A percentile compares a stretch with the other conserved stretches of the same genome.
Evolutionary conservation across 1,140 invertebrate species (phyloP).

Genomic region (Dendroctonus ponderosae): DNA sequence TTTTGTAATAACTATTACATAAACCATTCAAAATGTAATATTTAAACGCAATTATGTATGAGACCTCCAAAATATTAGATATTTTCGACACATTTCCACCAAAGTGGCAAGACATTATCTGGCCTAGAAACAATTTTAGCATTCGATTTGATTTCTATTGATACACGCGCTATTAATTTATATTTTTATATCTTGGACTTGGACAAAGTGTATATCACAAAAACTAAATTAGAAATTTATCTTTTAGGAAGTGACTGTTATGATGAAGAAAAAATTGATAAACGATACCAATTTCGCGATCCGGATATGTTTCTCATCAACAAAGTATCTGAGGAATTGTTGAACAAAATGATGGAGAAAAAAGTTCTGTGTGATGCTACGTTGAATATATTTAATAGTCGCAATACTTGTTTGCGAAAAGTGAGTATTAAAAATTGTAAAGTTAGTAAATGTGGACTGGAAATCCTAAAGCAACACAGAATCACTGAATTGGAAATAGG

Average conservation of each 20-base stretch:
- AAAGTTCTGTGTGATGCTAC: slow-evolving; percentile 64
- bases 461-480: slow-evolving; percentile 67
- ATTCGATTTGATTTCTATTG: no score
- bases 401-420: slow-evolving; percentile 61
- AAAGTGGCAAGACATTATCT: no score
- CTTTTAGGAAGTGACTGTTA: slow-evolving; percentile 22
- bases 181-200: no score
- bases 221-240: neutral
- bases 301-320: slow-evolving; percentile 66
- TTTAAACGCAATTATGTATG: no score
- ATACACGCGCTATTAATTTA: no score
- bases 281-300: slow-evolving; percentile 57
- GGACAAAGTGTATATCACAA: no score
- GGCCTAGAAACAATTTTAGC: no score
- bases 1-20: no score
- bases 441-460: slow-evolving; percentile 64
- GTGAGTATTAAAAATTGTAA: slow-evolving; percentile 57
- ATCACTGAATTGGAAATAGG: slow-evolving; percentile 61
- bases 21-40: no score
- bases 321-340: slow-evolving; percentile 66
- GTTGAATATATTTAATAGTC: slow-evolving; percentile 65
- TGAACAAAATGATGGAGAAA: slow-evolving; percentile 63
- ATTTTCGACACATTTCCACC: no score
- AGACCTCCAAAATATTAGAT: no score
- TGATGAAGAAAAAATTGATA: slow-evolving; percentile 25